phyloP scores from a whole-genome alignment of 2,888 invertebrate species.

The Busseola fusca region DNA sequence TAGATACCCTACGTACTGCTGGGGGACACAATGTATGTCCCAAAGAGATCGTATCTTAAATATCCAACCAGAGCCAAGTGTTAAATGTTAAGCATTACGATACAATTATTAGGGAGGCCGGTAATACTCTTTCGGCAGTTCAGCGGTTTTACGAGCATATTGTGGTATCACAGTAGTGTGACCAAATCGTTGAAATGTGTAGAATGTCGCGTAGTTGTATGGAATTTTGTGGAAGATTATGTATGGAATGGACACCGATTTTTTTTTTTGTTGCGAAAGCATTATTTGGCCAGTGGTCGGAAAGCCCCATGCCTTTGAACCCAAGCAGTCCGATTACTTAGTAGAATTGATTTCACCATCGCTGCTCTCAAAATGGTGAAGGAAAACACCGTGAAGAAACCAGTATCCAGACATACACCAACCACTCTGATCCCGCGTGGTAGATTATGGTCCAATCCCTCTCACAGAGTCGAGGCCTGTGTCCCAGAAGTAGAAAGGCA shows the following conservation, averaged over 20 bases:
- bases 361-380: too few species aligned
- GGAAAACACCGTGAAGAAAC: too few species aligned
- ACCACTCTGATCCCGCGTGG: too few species aligned
- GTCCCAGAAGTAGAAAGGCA: too few species aligned
- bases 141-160: slow-evolving; percentile 56
- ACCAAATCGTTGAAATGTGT: slow-evolving; percentile 12
- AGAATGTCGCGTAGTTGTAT: background rate
- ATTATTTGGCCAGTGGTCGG: too few species aligned
- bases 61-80: slow-evolving; percentile 21
- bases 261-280: too few species aligned
- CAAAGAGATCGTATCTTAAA: slow-evolving; percentile 36
- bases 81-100: slow-evolving; percentile 61
- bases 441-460: too few species aligned
- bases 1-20: background rate
- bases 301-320: too few species aligned
- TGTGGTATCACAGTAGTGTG: slow-evolving; percentile 39
- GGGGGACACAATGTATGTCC: background rate
- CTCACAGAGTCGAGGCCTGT: too few species aligned
- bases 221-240: background rate
- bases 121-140: slow-evolving; percentile 61
- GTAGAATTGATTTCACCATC: too few species aligned
- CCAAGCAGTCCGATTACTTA: too few species aligned
- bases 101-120: slow-evolving; percentile 57
- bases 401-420: too few species aligned
- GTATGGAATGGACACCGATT: background rate